Conservation (phyloP, 2,888 invertebrate species). For the Nowickia ferox region DNA sequence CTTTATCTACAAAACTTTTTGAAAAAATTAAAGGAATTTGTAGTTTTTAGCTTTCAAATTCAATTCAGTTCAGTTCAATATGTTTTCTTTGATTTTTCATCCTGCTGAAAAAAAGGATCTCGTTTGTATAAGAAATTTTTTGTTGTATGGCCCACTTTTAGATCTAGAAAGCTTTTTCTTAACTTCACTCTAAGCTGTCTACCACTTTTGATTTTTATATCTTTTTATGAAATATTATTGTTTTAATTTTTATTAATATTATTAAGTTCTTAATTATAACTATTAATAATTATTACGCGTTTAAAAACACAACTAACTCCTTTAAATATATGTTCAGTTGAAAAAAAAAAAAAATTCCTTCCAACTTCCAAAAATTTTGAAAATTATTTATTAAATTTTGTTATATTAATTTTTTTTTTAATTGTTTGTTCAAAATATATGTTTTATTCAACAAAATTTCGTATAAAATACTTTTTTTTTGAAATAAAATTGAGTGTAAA, state of each 20-base stretch:
- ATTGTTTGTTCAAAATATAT: slow-evolving; percentile 64
- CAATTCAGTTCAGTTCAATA: slow-evolving; percentile 73
- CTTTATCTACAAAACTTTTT: slow-evolving; percentile 50
- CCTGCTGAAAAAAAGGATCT: not conserved
- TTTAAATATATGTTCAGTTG: slow-evolving; percentile 59
- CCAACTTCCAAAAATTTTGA: slow-evolving; percentile 31
- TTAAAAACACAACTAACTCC: slow-evolving; percentile 48
- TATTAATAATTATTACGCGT: slow-evolving; percentile 38
- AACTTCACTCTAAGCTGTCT: not conserved
- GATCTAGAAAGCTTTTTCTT: slow-evolving; percentile 33
- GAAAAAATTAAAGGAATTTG: slow-evolving; percentile 34
- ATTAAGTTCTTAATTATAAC: slow-evolving; percentile 34
- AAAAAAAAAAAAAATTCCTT: slow-evolving; percentile 48
- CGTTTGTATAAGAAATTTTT: slow-evolving; percentile 42
- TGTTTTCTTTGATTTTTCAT: slow-evolving; percentile 1
- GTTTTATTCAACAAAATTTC: slow-evolving; percentile 72
- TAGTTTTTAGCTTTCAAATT: slow-evolving; percentile 20
- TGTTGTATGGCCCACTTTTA: slow-evolving; percentile 29
- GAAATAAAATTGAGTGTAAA: slow-evolving; percentile 59
- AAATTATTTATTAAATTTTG: slow-evolving; percentile 24
- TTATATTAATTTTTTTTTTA: slow-evolving; percentile 59
- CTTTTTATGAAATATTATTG: slow-evolving; percentile 54
- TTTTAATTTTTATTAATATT: slow-evolving; percentile 36
- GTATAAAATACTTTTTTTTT: slow-evolving; percentile 71
- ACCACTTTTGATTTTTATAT: slow-evolving; percentile 45